Evolutionary conservation across 2,113 vertebrate species (phyloP).

Genomic region (Corvus moneduloides): DNA sequence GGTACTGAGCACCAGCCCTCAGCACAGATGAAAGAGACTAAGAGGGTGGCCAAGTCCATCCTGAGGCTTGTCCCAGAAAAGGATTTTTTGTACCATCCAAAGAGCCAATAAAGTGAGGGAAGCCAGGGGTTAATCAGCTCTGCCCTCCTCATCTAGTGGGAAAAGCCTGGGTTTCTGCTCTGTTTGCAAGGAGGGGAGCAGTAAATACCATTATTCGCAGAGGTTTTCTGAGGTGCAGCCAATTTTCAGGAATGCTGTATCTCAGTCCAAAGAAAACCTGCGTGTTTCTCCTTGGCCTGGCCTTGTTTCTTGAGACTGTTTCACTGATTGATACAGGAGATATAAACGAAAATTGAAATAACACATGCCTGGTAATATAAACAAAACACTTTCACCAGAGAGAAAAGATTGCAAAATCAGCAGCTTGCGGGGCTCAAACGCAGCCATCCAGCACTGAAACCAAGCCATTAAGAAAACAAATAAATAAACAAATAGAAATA

Average conservation of each 20-base stretch:
- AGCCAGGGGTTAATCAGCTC: neutral
- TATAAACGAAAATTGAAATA: slow-evolving; percentile 63
- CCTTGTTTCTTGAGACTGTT: slow-evolving; percentile 14
- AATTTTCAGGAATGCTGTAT: slow-evolving; percentile 62
- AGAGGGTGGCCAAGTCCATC: neutral
- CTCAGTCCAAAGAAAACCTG: slow-evolving; percentile 66
- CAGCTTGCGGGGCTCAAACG: neutral
- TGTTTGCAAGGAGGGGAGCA: slow-evolving; percentile 46
- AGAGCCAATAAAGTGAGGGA: neutral
- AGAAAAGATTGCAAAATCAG: slow-evolving; percentile 50
- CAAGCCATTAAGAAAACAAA: slow-evolving; percentile 16
- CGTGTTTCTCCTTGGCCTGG: slow-evolving; percentile 58
- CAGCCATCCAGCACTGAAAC: neutral
- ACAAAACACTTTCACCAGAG: slow-evolving; percentile 21
- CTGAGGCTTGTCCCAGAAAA: neutral
- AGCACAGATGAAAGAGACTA: fast-evolving
- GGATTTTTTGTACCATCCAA: neutral
- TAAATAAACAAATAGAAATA: neutral
- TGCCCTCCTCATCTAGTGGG: neutral
- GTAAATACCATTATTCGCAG: slow-evolving; percentile 62
- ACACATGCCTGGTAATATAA: slow-evolving; percentile 50
- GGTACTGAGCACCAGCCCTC: neutral
- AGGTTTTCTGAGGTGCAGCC: slow-evolving; percentile 64
- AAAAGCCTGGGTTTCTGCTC: slow-evolving; percentile 31
- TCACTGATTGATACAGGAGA: slow-evolving; percentile 62